Base-by-base conservation (phyloP, 2,113 vertebrate genomes). In the Aramus guarauna region DNA sequence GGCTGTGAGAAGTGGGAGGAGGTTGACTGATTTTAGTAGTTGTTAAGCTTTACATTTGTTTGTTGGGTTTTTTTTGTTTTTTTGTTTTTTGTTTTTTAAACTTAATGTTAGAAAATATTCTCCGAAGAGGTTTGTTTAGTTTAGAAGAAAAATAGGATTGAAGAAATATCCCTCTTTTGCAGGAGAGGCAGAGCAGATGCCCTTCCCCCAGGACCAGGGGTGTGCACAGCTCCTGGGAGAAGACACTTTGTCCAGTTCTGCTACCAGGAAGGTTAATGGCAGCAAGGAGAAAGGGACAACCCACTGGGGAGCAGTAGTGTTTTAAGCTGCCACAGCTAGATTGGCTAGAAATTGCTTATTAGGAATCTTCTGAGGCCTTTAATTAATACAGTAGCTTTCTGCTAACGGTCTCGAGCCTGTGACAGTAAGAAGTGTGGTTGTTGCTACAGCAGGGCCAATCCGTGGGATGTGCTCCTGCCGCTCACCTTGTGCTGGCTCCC, bases 301-400 rank as follows among this genome's bases (percentile, higher is more conserved):
- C 23, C 72, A 20, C 76, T 55, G 50, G 72, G 71, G 83, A 97
- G 68, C 29, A 53, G 45, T 90, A 79, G 43, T 14, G 1, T 86
- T 92, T 84, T 83, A 92, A 92, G 55, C 83, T 85, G 63, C 69
- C 47, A 72, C 48, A 74, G 83, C 50, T 86, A 92, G 72, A 88
- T 66, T 92, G 85, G 45, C 32, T 63, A 96, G 76, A 95, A 95
- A 67, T 91, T 89, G 83, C 87, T 95, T 95, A 89, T 92, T 94
- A 84, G 83, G 64, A 91, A 89, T 77, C 74, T 92, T 96, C 76
- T 83, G 88, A 96, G 83, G 71, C 88, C 74, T 86, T 96, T 95
- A 86, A 93, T 90, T 93, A 92, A 77, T 85, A 67, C 39, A 92
- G 73, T 60, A 92, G 74, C 73, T 96, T 96, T 97, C 63, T 90